Evolutionary conservation across 2,888 invertebrate genomes (phyloP).

Genomic region (Dynastes hyllus): DNA sequence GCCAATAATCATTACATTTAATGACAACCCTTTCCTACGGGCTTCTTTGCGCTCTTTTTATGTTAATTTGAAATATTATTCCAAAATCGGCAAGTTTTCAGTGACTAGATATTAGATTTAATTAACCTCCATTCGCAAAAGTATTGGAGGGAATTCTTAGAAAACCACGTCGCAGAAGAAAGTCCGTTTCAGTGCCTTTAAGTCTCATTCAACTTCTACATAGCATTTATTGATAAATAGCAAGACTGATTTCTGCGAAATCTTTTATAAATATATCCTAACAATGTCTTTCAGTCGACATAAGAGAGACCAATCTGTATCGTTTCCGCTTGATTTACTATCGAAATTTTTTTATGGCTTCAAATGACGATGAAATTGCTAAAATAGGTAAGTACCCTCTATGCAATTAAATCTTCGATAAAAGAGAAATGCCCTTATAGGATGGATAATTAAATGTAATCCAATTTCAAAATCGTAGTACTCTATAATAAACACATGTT

Average conservation of each 20-base stretch:
- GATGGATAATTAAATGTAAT: too few relatives aligned
- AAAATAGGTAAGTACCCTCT: too few relatives aligned
- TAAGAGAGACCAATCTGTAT: not conserved
- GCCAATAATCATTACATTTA: not conserved
- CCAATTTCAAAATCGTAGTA: too few relatives aligned
- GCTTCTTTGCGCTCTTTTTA: not conserved
- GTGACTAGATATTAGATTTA: not conserved
- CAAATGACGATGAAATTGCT: too few relatives aligned
- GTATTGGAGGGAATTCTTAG: not conserved
- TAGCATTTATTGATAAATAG: not conserved
- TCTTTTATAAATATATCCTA: not conserved
- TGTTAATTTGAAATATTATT: too few relatives aligned
- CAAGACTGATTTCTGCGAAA: not conserved
- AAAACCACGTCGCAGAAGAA: conserved; percentile 3
- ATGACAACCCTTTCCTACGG: not conserved
- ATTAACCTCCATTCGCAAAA: not conserved
- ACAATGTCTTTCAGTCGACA: not conserved
- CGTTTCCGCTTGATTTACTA: conserved; percentile 13
- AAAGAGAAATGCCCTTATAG: too few relatives aligned
- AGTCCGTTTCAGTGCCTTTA: not conserved
- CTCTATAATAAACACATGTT: too few relatives aligned
- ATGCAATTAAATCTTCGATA: too few relatives aligned
- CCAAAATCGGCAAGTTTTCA: not conserved
- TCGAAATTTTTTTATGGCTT: not conserved
- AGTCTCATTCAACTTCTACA: not conserved